Base-by-base conservation (phyloP, 2,888 invertebrate species). In the Alsophila aescularia region DNA sequence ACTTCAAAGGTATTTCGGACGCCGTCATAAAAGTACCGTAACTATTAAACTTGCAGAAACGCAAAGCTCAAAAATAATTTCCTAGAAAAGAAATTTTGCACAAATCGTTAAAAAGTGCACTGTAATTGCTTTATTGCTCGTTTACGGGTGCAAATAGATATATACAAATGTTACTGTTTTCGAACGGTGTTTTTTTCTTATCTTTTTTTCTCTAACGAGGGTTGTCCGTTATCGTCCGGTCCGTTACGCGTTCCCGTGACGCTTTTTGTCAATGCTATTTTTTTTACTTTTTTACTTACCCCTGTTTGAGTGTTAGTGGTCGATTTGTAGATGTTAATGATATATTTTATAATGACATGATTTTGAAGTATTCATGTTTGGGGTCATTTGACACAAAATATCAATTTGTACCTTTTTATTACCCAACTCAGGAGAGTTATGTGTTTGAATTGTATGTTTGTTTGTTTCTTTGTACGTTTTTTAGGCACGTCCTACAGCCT, bases 81-180 rank as follows among this genome's bases (percentile, higher is more conserved):
- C 83, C 66, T 67, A 75, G 87, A 85, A 86, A 85, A 86, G 85
- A 87, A 87, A 85, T 87, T 81, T 86, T 85, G 87, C 84, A 72
- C 81, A 86, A 84, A 67, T 47, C 41, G 37, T 66, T 62, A 68
- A 68, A 73, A 69, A 59, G 50, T 37, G 32, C 14, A 42, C 29
- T 58, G 62, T 73, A 67, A 73, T 77, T 73, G 72, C 71, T 82
- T 80, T 78, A 78, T 78, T 72, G 59, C 57, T 49, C 36, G 58
- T 58, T 65, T 60, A 67, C 71, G 62, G 59, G 54, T 64, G 61
- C 55, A 27, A 18, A 61, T 61, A 61, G 70, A 69, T 69, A 64
- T 64, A 69, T 62, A 69, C 61, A 64, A 70, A 65, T 57, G 63
- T 60, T 62, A 56, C 61, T 40, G 63, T 66, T 56, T 52, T 35